Evolutionary conservation across 2,113 vertebrate genomes (phyloP).

Genomic region (Anas platyrhynchos): DNA sequence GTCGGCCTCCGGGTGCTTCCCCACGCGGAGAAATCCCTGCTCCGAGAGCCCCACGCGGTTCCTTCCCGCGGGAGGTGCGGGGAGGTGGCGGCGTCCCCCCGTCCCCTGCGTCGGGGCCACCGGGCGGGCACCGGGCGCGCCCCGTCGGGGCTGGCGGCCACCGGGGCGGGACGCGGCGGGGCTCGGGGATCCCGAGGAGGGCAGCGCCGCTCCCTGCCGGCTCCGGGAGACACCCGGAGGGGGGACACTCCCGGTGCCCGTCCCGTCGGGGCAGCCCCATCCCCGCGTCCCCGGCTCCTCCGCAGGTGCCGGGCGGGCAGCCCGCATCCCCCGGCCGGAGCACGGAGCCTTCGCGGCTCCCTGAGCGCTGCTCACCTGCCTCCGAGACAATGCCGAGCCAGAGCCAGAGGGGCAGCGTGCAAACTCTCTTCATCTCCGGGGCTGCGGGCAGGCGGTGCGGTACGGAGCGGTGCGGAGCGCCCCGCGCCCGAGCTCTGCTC

Average conservation of each 20-base stretch:
- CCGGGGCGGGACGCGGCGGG: background rate
- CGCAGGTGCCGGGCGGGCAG: background rate
- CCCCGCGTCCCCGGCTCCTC: background rate
- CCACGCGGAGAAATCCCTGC: background rate
- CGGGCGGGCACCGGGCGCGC: background rate
- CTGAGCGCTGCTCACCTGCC: conserved; percentile 82
- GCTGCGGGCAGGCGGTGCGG: background rate
- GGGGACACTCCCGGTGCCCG: background rate
- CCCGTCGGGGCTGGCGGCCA: background rate
- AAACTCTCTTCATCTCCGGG: conserved; percentile 90
- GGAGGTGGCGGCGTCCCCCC: background rate
- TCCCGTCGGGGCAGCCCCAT: background rate
- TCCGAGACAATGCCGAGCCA: conserved; percentile 86
- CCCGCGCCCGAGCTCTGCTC: conserved; percentile 45
- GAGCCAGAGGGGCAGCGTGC: conserved; percentile 84
- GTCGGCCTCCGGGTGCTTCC: background rate
- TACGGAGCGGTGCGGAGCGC: background rate
- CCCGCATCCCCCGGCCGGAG: background rate
- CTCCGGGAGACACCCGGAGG: no score
- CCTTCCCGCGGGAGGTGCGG: background rate
- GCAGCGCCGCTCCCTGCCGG: background rate
- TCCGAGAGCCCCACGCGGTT: background rate
- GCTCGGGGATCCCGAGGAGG: no score
- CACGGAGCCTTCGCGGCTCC: background rate
- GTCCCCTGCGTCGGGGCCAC: background rate